Base-by-base conservation (phyloP, 37 sponge, comb jelly and placozoan genomes). In the Ianthella basta region DNA sequence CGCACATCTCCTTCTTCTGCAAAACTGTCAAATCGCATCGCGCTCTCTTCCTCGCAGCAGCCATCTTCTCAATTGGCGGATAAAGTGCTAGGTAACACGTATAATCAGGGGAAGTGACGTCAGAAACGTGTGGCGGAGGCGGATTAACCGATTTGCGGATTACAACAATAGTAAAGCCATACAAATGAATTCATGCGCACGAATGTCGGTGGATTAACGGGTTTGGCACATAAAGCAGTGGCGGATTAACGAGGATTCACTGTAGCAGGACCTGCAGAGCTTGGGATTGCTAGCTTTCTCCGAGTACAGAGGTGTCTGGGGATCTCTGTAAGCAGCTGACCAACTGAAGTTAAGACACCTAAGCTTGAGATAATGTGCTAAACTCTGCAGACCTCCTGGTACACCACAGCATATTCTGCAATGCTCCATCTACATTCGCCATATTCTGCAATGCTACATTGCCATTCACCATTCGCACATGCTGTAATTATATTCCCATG, bases 31-130 rank as follows among this genome's bases (percentile, higher is more conserved):
- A 64, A 10, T 64, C 23, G 23, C 66, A 64, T 64, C n/a, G 59
- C 27, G 66, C 66, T 64, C 66, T 16, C 27, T 10, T 16, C 23
- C 66, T 64, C n/a, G 66, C 23, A 16, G 66, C 27, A 64, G 14
- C 66, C 66, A 64, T 64, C n/a, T 64, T 64, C 66, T 64, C 20
- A 64, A 64, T 64, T 64, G 66, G 66, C 66, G 27, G 23, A 64
- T 64, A 64, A 64, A 64, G 23, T 64, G 66, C 27, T 64, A 64
- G 66, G 66, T 64, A 64, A 64, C 66, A 64, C 66, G 23, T 64
- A 64, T 16, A 64, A 64, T 64, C 27, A 64, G 66, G 23, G 23
- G 66, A 64, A 64, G 66, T 64, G 66, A 64, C 12, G 66, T 64
- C 66, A 64, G 23, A 64, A 64, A 64, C 23, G 13, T 64, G 66